Percentiles rank a stretch among this genome's conserved stretches.
Conservation (phyloP, 2,888 invertebrate genomes). For the Hyposoter dolosus region DNA sequence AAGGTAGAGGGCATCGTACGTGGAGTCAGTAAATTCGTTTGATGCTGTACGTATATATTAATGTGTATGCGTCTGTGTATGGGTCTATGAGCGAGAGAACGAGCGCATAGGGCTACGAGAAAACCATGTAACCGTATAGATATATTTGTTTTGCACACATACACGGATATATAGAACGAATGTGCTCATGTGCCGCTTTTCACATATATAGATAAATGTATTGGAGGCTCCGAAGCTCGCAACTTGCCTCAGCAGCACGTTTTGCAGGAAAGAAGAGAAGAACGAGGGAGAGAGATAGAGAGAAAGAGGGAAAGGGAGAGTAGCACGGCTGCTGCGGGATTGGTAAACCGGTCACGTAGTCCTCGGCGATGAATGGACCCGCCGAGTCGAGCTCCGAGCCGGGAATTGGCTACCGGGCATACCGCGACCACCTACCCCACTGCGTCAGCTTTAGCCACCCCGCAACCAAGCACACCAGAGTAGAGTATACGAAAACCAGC, state of each 20-base stretch:
- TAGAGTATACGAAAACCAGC: conserved; percentile 47
- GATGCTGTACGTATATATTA: conserved; percentile 23
- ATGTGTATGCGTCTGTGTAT: conserved; percentile 10
- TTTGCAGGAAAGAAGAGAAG: conserved; percentile 63
- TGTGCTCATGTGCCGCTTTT: not conserved
- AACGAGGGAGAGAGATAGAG: conserved; percentile 64
- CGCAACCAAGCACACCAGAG: conserved; percentile 66
- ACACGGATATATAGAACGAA: not conserved
- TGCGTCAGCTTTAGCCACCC: conserved; percentile 82
- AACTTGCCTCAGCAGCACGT: conserved; percentile 62
- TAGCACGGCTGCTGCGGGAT: conserved; percentile 77
- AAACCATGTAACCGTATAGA: conserved; percentile 15
- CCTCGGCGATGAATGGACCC: conserved; percentile 84
- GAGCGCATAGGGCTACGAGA: conserved; percentile 12
- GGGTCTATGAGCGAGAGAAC: conserved; percentile 6
- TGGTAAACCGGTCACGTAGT: conserved; percentile 85
- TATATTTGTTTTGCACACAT: conserved; percentile 9
- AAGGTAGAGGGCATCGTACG: conserved; percentile 39
- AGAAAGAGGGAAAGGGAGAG: conserved; percentile 59
- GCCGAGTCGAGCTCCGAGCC: conserved; percentile 83
- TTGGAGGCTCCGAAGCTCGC: conserved; percentile 49
- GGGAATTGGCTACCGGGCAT: conserved; percentile 84
- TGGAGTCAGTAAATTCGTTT: conserved; percentile 51
- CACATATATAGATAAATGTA: conserved; percentile 30
- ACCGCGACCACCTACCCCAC: conserved; percentile 83